A percentile compares a stretch with the other conserved stretches of the same genome.
Conservation (phyloP, 2,888 invertebrate genomes). For the Polydrusus tereticollis region DNA sequence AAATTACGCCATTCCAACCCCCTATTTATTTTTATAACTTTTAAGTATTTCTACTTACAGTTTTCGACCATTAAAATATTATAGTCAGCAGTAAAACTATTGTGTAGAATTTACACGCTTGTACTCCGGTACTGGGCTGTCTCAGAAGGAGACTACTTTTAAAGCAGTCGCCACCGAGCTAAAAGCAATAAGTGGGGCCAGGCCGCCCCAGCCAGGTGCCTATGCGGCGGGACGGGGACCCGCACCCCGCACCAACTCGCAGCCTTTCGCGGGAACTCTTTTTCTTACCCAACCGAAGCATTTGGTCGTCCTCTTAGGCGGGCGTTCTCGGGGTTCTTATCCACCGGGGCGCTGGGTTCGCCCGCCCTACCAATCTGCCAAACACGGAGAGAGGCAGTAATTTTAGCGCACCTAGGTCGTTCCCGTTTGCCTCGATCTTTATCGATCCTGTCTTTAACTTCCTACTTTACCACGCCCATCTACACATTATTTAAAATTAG, state of each 20-base stretch:
- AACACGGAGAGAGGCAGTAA: conserved; percentile 65
- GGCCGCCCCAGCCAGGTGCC: conserved; percentile 49
- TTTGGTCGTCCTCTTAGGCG: conserved; percentile 60
- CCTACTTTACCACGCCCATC: neutral
- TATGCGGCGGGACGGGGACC: conserved; percentile 61
- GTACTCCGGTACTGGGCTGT: conserved; percentile 34
- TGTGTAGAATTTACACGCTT: conserved; percentile 21
- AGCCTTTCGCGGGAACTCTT: conserved; percentile 48
- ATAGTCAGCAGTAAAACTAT: neutral
- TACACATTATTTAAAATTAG: no score
- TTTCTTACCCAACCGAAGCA: conserved; percentile 50
- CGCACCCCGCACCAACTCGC: conserved; percentile 53
- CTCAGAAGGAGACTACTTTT: conserved; percentile 25
- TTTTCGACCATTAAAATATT: neutral
- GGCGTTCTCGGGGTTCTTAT: conserved; percentile 50
- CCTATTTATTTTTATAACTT: neutral
- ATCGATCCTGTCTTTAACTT: conserved; percentile 22
- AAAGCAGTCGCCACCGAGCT: conserved; percentile 42
- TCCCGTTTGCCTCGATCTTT: conserved; percentile 25
- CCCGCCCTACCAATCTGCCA: conserved; percentile 62
- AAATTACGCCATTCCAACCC: conserved; percentile 30
- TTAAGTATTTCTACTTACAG: neutral
- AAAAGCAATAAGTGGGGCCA: conserved; percentile 48
- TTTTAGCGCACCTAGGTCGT: conserved; percentile 41
- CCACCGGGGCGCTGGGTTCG: conserved; percentile 50